phyloP scores from a whole-genome alignment of 37 sponge, comb jelly and placozoan genomes.

The Amphimedon queenslandica region DNA sequence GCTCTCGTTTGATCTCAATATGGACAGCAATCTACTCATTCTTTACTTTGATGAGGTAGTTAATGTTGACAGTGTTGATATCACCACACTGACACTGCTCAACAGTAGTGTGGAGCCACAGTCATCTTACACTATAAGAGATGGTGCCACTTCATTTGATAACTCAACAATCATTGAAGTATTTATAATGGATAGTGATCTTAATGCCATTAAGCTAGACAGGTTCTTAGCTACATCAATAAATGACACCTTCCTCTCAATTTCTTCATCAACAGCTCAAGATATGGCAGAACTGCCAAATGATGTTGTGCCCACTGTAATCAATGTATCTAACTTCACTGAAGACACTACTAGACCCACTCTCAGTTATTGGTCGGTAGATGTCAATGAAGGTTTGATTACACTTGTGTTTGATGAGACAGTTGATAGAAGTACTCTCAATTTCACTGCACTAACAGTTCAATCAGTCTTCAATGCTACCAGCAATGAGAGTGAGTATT shows the following conservation, averaged over 20 bases:
- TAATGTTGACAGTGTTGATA: conserved; percentile 28
- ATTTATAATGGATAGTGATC: conserved; percentile 32
- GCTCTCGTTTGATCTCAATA: conserved; percentile 62
- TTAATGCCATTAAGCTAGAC: conserved; percentile 64
- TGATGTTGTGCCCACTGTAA: conserved; percentile 7
- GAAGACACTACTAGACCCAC: conserved; percentile 67
- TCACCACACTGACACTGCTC: conserved; percentile 24
- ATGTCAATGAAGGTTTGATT: conserved; percentile 33
- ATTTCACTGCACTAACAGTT: conserved; percentile 56
- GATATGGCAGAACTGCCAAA: conserved; percentile 62
- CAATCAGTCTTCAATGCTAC: conserved; percentile 50
- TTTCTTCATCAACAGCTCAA: conserved; percentile 20
- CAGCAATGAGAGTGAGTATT: conserved; percentile 21
- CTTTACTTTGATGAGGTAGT: conserved; percentile 83
- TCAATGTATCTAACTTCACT: conserved; percentile 29
- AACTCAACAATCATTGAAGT: conserved; percentile 43
- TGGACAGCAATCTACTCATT: conserved; percentile 57
- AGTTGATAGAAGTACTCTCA: conserved; percentile 54
- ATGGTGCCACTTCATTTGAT: conserved; percentile 22
- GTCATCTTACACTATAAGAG: conserved; percentile 12
- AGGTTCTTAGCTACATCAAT: conserved; percentile 39
- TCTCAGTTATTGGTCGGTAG: conserved; percentile 46
- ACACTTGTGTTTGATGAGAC: conserved; percentile 71
- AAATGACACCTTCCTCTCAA: conserved; percentile 44
- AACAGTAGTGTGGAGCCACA: not conserved